Conservation (phyloP, 1,140 invertebrate genomes). For the Trichonephila clavipes region DNA sequence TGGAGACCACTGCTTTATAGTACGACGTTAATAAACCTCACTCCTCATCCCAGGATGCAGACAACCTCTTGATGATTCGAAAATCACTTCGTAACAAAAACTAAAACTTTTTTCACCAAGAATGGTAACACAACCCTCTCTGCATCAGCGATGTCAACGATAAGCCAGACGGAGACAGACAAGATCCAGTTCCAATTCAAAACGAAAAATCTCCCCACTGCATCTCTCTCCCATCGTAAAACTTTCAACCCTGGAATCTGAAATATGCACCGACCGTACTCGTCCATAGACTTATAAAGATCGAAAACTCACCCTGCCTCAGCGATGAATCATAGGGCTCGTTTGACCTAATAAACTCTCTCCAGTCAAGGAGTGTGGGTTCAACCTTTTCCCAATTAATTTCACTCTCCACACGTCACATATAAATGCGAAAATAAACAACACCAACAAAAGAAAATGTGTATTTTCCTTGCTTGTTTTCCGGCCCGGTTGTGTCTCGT, state of each 20-base stretch:
- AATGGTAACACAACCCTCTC: neutral
- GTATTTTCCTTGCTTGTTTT: neutral
- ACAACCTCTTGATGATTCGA: too few relatives aligned
- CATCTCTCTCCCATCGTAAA: neutral
- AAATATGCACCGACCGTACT: neutral
- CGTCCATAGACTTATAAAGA: constrained; percentile 12
- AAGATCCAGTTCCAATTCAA: neutral
- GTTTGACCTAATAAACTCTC: constrained; percentile 16
- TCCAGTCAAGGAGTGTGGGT: neutral
- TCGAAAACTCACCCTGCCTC: neutral
- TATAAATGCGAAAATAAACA: neutral
- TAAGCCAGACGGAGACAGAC: constrained; percentile 1
- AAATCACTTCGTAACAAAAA: too few relatives aligned
- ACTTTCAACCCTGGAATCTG: neutral
- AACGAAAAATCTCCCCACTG: neutral
- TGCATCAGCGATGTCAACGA: neutral
- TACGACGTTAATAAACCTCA: too few relatives aligned
- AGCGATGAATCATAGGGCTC: neutral
- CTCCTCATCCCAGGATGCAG: too few relatives aligned
- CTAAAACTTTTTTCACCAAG: neutral
- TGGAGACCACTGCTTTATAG: too few relatives aligned
- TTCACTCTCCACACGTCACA: constrained; percentile 1
- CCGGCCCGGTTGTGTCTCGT: neutral
- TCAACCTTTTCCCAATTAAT: constrained; percentile 8
- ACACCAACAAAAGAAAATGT: neutral